Base-by-base conservation (phyloP, 2,888 invertebrate genomes). In the Bimastos eiseni region DNA sequence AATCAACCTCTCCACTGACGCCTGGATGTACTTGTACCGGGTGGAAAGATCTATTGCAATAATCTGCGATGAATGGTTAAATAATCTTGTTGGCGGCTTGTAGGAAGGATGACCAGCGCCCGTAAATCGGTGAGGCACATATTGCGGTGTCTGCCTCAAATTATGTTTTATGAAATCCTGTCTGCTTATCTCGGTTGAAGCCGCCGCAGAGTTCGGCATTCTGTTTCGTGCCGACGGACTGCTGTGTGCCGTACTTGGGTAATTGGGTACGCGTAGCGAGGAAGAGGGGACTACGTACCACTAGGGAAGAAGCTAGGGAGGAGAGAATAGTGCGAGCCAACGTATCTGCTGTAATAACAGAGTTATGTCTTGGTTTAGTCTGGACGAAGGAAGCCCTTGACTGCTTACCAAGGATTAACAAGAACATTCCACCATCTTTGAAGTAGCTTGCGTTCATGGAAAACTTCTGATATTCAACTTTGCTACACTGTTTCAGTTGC, bases 161-260 rank as follows among this genome's bases (percentile, higher is more conserved):
- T 70, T 70, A 70, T 70, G 70, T 70, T 70, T 70, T 70, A 70
- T 70, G 70, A 70, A 70, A 70, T n/a, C 70, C n/a, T 70, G 70
- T 70, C 70, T 70, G 70, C 11, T 70, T n/a, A 70, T 70, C 70
- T 70, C 70, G 70, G 55, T n/a, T 3, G 70, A n/a, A n/a, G n/a
- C 30, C 30, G 70, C 4, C 70, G n/a, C 1, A n/a, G n/a, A n/a
- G 11, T 17, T 70, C n/a, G 70, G 70, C 70, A n/a, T 70, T 70
- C 70, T 11, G 70, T 70, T 70, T 70, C 30, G 70, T 70, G 70
- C n/a, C n/a, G 70, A 70, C n/a, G 70, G 70, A 70, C 30, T n/a
- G 30, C 30, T 70, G 6, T 70, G 70, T 70, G 70, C 70, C 70
- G n/a, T 70, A 70, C 70, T n/a, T 70, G 70, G 70, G 70, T 70